Conservation (phyloP, 37 sponge, comb jelly and placozoan species). For the Dysidea cf. avara region DNA sequence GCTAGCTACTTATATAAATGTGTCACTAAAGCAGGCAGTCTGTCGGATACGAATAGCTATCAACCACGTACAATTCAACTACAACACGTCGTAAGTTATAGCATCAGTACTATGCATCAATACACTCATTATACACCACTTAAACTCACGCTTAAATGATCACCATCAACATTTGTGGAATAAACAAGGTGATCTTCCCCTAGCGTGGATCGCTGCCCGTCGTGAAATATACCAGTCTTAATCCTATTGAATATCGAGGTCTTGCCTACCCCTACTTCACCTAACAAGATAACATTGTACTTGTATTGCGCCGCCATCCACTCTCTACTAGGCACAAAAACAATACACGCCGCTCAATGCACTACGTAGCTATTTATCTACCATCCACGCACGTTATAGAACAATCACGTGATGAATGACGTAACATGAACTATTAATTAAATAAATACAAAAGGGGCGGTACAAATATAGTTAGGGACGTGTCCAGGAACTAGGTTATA, state of each 20-base stretch:
- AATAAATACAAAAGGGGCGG: too few species aligned
- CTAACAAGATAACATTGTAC: slow-evolving; percentile 21
- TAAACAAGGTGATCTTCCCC: neutral
- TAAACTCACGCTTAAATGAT: slow-evolving; percentile 5
- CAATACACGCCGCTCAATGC: neutral
- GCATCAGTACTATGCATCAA: too few species aligned
- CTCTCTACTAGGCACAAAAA: neutral
- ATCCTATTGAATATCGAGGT: slow-evolving; percentile 22
- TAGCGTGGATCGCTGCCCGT: neutral
- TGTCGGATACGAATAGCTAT: too few species aligned
- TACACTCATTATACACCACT: neutral
- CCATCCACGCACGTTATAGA: neutral
- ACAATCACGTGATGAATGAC: neutral
- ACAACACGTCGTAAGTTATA: too few species aligned
- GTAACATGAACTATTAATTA: neutral
- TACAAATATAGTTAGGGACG: too few species aligned
- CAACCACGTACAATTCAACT: too few species aligned
- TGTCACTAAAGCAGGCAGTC: too few species aligned
- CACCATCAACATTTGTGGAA: neutral
- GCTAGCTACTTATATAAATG: too few species aligned
- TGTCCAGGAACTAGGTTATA: neutral
- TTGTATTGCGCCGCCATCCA: neutral
- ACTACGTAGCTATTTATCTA: neutral
- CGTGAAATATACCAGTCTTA: slow-evolving; percentile 6
- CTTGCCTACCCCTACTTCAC: slow-evolving; percentile 21